Percentiles rank a stretch among this genome's conserved stretches.
phyloP scores from a whole-genome alignment of 2,797 vertebrate genomes.

The Gallinago stenura region DNA sequence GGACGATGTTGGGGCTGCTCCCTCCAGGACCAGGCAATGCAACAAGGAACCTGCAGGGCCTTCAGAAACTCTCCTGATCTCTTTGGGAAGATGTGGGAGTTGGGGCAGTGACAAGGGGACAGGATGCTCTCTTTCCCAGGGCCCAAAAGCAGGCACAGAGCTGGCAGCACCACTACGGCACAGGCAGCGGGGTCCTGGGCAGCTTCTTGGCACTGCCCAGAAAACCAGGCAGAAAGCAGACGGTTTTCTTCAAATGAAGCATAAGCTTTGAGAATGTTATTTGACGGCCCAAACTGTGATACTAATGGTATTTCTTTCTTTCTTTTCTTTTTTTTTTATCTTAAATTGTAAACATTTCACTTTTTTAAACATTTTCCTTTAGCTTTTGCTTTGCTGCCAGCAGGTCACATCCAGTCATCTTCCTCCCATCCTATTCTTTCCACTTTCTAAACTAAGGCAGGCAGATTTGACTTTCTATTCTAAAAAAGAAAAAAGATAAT shows the following conservation, averaged over 20 bases:
- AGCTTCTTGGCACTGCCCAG: not conserved
- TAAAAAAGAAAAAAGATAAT: no score
- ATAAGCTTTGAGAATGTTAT: not conserved
- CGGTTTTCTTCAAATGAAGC: not conserved
- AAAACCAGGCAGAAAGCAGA: not conserved
- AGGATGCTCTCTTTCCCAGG: not conserved
- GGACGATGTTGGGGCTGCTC: not conserved
- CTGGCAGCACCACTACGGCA: fast-evolving
- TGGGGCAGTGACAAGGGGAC: not conserved
- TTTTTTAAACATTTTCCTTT: not conserved
- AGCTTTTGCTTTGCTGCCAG: not conserved
- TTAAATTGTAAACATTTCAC: not conserved
- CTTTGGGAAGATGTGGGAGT: not conserved
- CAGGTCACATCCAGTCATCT: not conserved
- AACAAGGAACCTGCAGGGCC: not conserved
- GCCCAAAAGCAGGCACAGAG: fast-evolving
- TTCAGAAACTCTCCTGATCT: not conserved
- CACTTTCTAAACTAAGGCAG: not conserved
- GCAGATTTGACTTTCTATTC: not conserved
- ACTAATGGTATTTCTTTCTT: not conserved
- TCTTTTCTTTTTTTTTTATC: not conserved
- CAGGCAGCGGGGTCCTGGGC: not conserved
- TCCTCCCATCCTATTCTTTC: not conserved
- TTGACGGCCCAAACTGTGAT: not conserved
- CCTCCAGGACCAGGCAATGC: not conserved